Conservation (phyloP, 35 echinoderm and acorn worm genomes). For the Stichopus chloronotus region DNA sequence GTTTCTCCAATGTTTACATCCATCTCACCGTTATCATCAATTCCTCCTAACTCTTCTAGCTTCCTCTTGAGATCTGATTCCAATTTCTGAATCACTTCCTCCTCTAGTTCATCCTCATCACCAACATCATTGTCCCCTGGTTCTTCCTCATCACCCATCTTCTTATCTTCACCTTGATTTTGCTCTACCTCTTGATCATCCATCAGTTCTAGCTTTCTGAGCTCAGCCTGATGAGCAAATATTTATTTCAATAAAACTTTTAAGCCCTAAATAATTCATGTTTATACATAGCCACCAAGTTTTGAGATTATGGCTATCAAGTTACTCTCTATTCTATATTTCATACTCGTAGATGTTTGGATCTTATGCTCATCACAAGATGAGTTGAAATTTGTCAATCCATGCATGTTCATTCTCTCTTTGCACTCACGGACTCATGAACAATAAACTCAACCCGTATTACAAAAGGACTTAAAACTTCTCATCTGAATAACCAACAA, state of each 20-base stretch:
- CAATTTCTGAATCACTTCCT: slow-evolving; percentile 33
- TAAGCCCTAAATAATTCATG: not conserved
- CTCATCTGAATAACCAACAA: too few species aligned
- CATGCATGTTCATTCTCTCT: too few species aligned
- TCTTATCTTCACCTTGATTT: slow-evolving; percentile 1
- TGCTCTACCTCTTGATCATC: slow-evolving; percentile 29
- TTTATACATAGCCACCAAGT: too few species aligned
- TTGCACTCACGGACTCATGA: too few species aligned
- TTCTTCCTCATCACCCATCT: not conserved
- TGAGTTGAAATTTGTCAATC: too few species aligned
- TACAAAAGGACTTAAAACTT: too few species aligned
- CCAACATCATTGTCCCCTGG: not conserved
- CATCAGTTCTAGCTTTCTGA: slow-evolving; percentile 63
- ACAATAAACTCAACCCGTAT: too few species aligned
- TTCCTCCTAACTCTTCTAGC: slow-evolving; percentile 27
- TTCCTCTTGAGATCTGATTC: slow-evolving; percentile 25
- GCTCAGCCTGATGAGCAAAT: slow-evolving; percentile 62
- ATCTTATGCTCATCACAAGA: too few species aligned
- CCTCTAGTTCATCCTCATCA: not conserved
- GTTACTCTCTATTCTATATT: too few species aligned
- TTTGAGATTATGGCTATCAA: too few species aligned
- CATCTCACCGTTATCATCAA: not conserved
- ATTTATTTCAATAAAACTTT: too few species aligned
- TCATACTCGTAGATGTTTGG: too few species aligned
- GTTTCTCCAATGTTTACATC: not conserved